Percentiles rank a stretch among this genome's conserved stretches.
These are phyloP conservation scores for Porites cylindrica DNA, from an alignment of 92 coral and sea anemone species.

Conservation along the genomic window DNA sequence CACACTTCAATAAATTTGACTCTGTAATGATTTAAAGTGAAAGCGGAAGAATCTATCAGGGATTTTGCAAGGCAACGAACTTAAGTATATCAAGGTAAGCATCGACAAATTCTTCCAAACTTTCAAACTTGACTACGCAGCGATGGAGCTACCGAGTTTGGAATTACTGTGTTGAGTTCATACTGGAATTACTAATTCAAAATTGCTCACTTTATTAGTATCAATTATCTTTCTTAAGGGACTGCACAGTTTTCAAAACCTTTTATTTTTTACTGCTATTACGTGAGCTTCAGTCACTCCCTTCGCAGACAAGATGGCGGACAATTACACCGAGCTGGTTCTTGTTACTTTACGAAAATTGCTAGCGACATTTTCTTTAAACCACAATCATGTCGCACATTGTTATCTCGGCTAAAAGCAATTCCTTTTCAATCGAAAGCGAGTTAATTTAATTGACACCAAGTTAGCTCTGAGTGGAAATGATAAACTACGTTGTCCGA, in stretches of 20 bases:
- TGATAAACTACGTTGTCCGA: slow-evolving; percentile 2
- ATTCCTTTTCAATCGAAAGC: background rate
- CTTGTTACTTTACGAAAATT: too few species aligned
- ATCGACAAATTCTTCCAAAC: too few species aligned
- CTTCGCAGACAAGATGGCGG: background rate
- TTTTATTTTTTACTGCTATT: background rate
- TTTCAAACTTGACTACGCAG: too few species aligned
- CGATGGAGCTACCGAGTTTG: too few species aligned
- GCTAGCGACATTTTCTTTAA: background rate
- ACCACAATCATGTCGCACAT: slow-evolving; percentile 14
- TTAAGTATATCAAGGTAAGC: too few species aligned
- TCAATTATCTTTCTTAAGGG: too few species aligned
- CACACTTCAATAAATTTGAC: background rate
- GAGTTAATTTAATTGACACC: slow-evolving; percentile 28
- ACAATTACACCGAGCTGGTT: background rate
- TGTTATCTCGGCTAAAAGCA: background rate
- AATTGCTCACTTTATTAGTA: too few species aligned
- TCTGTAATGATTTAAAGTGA: background rate
- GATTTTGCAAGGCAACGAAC: background rate
- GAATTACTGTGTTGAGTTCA: too few species aligned
- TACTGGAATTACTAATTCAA: too few species aligned
- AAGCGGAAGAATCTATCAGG: background rate
- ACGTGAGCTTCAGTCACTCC: background rate
- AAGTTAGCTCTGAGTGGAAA: background rate
- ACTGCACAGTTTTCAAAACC: too few species aligned